phyloP scores from a whole-genome alignment of 1,140 invertebrate species.

The Ceratina australensis region DNA sequence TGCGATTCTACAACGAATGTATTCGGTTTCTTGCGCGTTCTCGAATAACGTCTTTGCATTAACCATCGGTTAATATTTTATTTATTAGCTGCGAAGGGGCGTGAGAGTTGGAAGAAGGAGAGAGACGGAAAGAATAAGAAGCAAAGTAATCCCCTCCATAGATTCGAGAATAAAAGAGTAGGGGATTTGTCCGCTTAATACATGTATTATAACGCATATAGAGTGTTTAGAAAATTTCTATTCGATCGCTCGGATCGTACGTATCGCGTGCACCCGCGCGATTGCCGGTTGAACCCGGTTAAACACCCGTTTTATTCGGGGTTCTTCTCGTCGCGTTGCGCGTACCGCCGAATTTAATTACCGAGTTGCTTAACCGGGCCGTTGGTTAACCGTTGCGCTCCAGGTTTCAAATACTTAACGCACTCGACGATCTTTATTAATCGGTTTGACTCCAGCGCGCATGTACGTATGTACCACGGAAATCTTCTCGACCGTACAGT shows the following conservation, averaged over 20 bases:
- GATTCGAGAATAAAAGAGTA: constrained; percentile 17
- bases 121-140: constrained; percentile 50
- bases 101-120: neutral
- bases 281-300: too few relatives aligned
- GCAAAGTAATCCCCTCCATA: constrained; percentile 42
- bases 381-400: too few relatives aligned
- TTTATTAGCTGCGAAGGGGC: constrained; percentile 66
- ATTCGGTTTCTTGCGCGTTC: constrained; percentile 45
- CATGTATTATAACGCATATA: neutral
- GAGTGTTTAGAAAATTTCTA: constrained; percentile 5
- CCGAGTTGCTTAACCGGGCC: too few relatives aligned
- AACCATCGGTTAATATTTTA: constrained; percentile 73
- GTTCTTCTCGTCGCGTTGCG: too few relatives aligned
- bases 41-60: constrained; percentile 74
- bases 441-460: too few relatives aligned
- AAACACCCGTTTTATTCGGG: too few relatives aligned
- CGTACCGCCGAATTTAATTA: too few relatives aligned
- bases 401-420: too few relatives aligned
- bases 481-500: too few relatives aligned
- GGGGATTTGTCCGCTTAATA: constrained; percentile 25
- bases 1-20: constrained; percentile 28
- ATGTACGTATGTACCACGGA: too few relatives aligned
- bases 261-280: too few relatives aligned
- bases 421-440: too few relatives aligned
- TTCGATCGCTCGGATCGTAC: neutral